phyloP scores from a whole-genome alignment of 1,140 invertebrate genomes.

The Littorina saxatilis region DNA sequence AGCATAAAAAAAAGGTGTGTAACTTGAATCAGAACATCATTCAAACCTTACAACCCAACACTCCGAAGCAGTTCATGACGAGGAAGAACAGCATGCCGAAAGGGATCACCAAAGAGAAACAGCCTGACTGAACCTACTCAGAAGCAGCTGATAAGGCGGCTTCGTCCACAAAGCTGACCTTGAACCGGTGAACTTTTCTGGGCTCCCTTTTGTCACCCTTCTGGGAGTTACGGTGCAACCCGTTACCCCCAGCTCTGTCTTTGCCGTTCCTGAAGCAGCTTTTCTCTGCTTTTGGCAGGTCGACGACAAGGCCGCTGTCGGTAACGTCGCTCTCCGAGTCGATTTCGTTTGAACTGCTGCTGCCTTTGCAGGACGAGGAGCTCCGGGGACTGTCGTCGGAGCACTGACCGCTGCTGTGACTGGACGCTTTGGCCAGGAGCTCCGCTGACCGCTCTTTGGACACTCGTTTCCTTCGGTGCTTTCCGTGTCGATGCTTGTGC shows the following conservation, averaged over 20 bases:
- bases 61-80: too few species aligned
- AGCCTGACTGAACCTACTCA: background rate
- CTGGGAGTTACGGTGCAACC: background rate
- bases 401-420: slow-evolving; percentile 34
- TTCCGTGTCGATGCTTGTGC: slow-evolving; percentile 7
- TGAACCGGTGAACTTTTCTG: slow-evolving; percentile 31
- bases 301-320: slow-evolving; percentile 31
- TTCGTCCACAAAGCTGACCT: slow-evolving; percentile 36
- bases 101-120: too few species aligned
- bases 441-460: slow-evolving; percentile 8
- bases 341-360: slow-evolving; percentile 28
- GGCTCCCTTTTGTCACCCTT: background rate
- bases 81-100: too few species aligned
- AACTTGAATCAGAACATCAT: too few species aligned
- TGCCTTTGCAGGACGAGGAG: slow-evolving; percentile 14
- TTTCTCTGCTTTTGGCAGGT: slow-evolving; percentile 2
- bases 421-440: background rate
- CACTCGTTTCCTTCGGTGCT: slow-evolving; percentile 11
- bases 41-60: too few species aligned
- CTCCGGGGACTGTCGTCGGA: slow-evolving; percentile 32
- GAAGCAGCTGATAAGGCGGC: slow-evolving; percentile 3
- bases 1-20: too few species aligned
- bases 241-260: too few species aligned
- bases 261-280: slow-evolving; percentile 27
- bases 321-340: slow-evolving; percentile 34